Evolutionary conservation across 2,888 invertebrate species (phyloP).

Genomic region (Polia nebulosa): DNA sequence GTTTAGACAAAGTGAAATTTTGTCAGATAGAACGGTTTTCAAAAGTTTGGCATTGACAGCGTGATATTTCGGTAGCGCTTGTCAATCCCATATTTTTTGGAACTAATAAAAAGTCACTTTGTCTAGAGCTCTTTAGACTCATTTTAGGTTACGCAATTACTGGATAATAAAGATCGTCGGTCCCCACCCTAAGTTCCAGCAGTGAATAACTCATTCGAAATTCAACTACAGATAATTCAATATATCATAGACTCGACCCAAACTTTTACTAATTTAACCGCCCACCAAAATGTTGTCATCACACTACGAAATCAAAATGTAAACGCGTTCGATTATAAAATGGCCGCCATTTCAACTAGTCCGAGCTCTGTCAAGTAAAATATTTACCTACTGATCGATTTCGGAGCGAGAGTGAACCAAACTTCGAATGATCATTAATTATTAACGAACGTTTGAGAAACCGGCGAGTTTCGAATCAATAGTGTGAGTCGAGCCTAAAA

Average conservation of each 20-base stretch:
- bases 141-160: too few species aligned
- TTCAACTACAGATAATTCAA: slow-evolving; percentile 46
- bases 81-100: too few species aligned
- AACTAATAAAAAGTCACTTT: too few species aligned
- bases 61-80: too few species aligned
- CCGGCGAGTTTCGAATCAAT: slow-evolving; percentile 30
- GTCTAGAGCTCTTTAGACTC: too few species aligned
- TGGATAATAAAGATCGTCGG: too few species aligned
- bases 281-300: slow-evolving; percentile 40
- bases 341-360: slow-evolving; percentile 42
- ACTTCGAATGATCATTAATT: slow-evolving; percentile 53
- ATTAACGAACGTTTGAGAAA: slow-evolving; percentile 37
- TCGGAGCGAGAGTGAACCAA: slow-evolving; percentile 43
- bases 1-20: too few species aligned
- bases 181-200: neutral
- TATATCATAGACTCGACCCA: slow-evolving; percentile 28
- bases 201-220: slow-evolving; percentile 23
- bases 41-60: too few species aligned
- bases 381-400: slow-evolving; percentile 58
- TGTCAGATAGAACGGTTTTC: too few species aligned
- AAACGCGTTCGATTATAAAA: slow-evolving; percentile 33
- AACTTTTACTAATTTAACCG: slow-evolving; percentile 42
- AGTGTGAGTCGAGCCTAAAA: slow-evolving; percentile 33
- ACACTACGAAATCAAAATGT: slow-evolving; percentile 35
- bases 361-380: slow-evolving; percentile 49